These are phyloP conservation scores for Pomacea canaliculata DNA, from an alignment of 2,888 invertebrate species.

Conservation along the genomic window DNA sequence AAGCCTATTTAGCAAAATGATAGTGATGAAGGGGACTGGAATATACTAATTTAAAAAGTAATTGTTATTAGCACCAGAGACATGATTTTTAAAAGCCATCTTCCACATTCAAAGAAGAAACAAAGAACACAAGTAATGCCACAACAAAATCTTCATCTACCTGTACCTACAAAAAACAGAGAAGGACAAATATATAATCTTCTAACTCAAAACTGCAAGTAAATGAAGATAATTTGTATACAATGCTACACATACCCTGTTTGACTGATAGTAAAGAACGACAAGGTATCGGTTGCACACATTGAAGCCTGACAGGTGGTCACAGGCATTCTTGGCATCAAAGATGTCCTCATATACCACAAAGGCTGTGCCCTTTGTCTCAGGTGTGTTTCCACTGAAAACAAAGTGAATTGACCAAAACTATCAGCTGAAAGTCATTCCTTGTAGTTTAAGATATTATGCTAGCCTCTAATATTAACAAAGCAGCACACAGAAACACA, in stretches of 20 bases:
- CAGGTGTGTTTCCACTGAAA: constrained; percentile 92
- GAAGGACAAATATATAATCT: too few relatives aligned
- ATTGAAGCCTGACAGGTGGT: constrained; percentile 98
- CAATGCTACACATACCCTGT: constrained; percentile 69
- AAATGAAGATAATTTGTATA: too few relatives aligned
- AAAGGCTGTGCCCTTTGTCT: constrained; percentile 98
- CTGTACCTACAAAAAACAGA: too few relatives aligned
- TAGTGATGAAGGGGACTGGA: too few relatives aligned
- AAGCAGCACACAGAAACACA: neutral
- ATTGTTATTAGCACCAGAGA: too few relatives aligned
- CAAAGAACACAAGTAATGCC: too few relatives aligned
- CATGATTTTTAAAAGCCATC: too few relatives aligned
- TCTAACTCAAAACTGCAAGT: too few relatives aligned
- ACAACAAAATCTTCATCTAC: too few relatives aligned
- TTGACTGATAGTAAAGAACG: constrained; percentile 94
- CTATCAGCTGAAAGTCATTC: neutral
- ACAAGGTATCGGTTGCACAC: constrained; percentile 98
- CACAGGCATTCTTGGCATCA: constrained; percentile 99
- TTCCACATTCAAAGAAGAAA: too few relatives aligned
- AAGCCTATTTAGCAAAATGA: constrained; percentile 75
- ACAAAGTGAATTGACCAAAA: neutral
- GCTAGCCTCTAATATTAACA: neutral
- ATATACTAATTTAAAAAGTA: too few relatives aligned
- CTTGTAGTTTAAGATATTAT: neutral
- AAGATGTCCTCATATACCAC: constrained; percentile 99